Percentiles rank a stretch among this genome's conserved stretches.
These are phyloP conservation scores for Brachionus calyciflorus DNA, from an alignment of 1,140 invertebrate genomes.

Conservation along the genomic window DNA sequence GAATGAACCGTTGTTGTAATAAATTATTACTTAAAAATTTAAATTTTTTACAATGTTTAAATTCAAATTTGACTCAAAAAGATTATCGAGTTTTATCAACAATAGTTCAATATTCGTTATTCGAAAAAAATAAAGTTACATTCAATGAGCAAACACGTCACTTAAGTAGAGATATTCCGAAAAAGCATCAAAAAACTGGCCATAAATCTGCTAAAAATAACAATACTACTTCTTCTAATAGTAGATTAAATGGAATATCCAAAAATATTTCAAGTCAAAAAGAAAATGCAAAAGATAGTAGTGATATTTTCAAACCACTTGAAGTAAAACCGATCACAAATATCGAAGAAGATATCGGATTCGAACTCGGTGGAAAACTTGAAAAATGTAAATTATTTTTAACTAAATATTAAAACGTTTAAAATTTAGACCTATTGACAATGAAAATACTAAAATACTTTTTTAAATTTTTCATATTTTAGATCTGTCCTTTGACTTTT, in stretches of 20 bases:
- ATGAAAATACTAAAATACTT: too few species aligned
- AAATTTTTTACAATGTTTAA: background rate
- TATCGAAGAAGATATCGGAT: conserved; percentile 24
- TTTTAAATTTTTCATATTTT: background rate
- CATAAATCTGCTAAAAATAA: too few species aligned
- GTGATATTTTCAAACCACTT: conserved; percentile 35
- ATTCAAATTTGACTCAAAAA: conserved; percentile 1
- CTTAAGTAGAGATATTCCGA: background rate
- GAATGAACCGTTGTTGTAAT: conserved; percentile 40
- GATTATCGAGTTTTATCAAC: conserved; percentile 5
- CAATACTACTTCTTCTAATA: too few species aligned
- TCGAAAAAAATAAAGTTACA: background rate
- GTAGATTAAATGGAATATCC: too few species aligned
- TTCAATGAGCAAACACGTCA: background rate
- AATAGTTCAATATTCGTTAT: background rate
- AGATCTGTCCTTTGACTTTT: too few species aligned
- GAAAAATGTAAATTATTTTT: conserved; percentile 35
- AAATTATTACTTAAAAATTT: background rate
- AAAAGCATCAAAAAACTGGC: too few species aligned
- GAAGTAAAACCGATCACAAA: conserved; percentile 17
- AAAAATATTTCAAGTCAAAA: background rate
- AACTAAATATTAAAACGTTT: too few species aligned
- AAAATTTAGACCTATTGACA: too few species aligned
- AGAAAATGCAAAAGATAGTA: background rate
- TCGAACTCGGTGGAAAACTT: conserved; percentile 26